Base-by-base conservation (phyloP, 2,888 invertebrate species). In the Agonum fuliginosum region DNA sequence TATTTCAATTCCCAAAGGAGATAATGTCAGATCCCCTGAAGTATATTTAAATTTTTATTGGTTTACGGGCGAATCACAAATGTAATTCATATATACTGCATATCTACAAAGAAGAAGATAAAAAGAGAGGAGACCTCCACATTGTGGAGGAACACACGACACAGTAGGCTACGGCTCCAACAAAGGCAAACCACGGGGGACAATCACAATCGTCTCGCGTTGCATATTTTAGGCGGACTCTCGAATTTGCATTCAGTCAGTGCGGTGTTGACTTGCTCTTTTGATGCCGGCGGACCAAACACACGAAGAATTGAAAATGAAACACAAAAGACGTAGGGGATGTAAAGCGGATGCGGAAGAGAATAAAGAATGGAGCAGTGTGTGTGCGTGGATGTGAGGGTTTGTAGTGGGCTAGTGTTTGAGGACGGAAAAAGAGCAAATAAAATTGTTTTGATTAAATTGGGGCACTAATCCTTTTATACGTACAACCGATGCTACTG, bases 201-300 rank as follows among this genome's bases (percentile, higher is more conserved):
- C 83, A 83, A 83, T 84, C 83, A 83, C 78, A 79, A 19, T 34
- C 78, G 67, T 8, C 54, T 62, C 30, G 62, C 81, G 83, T 82
- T 85, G 85, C 85, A 85, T 85, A 85, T 85, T 85, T 85, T 84
- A 85, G 82, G 80, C 79, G 79, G 77, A 79, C 81, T 81, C 80
- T 80, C 83, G 83, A 85, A 75, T 86, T 84, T 85, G 85, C 85
- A 86, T 86, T 86, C 86, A 85, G 84, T 84, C 84, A 22, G 67
- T 84, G 84, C 82, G 84, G 83, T 82, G 82, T 84, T 83, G 82
- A 82, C 82, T 84, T 85, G 84, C 84, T 85, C 85, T 86, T 86
- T 86, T 86, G 85, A 85, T 82, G 84, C 80, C 80, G 54, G 0
- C 58, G 41, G 72, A 58, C 75, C 62, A 43, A 73, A 51, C 54